Evolutionary conservation across 2,113 vertebrate species (phyloP).

Genomic region (Marcusenius ussheri): DNA sequence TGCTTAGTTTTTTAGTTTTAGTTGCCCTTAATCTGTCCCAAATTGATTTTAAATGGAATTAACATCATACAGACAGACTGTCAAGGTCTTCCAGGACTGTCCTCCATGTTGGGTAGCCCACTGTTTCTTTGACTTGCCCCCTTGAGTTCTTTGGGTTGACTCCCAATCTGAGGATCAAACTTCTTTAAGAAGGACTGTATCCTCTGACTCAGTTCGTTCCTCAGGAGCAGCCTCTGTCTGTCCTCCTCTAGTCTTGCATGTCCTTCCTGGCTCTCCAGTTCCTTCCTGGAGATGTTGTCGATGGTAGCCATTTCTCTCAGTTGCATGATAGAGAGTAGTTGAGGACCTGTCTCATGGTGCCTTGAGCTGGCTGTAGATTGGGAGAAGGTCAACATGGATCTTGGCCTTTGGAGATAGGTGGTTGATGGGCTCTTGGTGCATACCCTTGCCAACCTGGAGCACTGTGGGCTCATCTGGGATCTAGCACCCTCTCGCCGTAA

Average conservation of each 20-base stretch:
- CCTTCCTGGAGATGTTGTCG: constrained; percentile 61
- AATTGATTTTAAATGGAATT: not conserved
- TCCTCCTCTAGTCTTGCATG: constrained; percentile 42
- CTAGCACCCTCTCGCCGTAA: not conserved
- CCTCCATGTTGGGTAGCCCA: not conserved
- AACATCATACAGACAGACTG: not conserved
- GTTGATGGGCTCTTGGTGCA: not conserved
- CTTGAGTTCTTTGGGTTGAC: not conserved
- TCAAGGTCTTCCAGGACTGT: not conserved
- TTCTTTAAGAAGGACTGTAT: constrained; percentile 51
- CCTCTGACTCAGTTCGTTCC: constrained; percentile 47
- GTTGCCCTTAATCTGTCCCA: not conserved
- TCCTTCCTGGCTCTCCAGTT: constrained; percentile 43
- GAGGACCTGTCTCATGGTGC: not conserved
- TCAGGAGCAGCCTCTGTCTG: constrained; percentile 37
- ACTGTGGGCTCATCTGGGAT: not conserved
- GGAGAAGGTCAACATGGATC: constrained; percentile 1
- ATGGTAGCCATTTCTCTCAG: constrained; percentile 58
- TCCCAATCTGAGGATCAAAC: constrained; percentile 19
- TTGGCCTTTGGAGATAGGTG: constrained; percentile 1
- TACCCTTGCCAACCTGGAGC: constrained; percentile 29
- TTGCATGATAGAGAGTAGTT: constrained; percentile 52
- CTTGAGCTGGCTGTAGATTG: not conserved
- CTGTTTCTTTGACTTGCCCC: not conserved
- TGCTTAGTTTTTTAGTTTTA: not conserved